Evolutionary conservation across 2,113 vertebrate species (phyloP), one percentile per base, ranked within the genome.

Genomic region (Aythya baeri): DNA sequence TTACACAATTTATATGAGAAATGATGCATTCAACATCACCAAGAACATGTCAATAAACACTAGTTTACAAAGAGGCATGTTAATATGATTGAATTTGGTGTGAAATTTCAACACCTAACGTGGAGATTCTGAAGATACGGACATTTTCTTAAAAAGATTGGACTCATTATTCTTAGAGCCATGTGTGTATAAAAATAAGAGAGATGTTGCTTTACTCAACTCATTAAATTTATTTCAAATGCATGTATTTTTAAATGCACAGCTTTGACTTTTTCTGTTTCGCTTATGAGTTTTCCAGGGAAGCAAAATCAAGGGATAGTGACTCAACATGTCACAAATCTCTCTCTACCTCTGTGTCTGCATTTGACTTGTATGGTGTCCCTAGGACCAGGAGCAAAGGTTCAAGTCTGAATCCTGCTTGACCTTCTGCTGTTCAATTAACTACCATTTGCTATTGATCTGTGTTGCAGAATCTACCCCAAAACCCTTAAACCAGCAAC

Each of bases 171-270:
- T 86, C 73, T 86, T 78, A 74, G 26, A 62, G 6, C 3, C 22
- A 12, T 5, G 2, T 25, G 41, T 88, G 29, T 82, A 5, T 14
- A 23, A 83, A 96, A 77, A 57, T 49, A 73, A 68, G n/a, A 62
- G 7, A 25, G 0, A 0, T 9, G 8, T 6, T 76, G 31, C 4
- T 73, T 88, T 43, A 62, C 49, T 38, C 6, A 77, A 23, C 9
- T 32, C 20, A 77, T 38, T 73, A 71, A n/a, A 3, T 55, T 72
- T 0, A n/a, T 81, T 86, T 83, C 52, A 89, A 65, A 78, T 34
- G 3, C 8, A 4, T 52, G 7, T 9, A 25, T 44, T 83, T 87
- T 83, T 62, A 66, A 89, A 70, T 1, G 6, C 43, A 34, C 6
- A 36, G 7, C 31, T 84, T 20, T 68, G 20, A 57, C 8, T 57